phyloP scores from a whole-genome alignment of 1,140 invertebrate genomes.

The Liolophura sinensis region DNA sequence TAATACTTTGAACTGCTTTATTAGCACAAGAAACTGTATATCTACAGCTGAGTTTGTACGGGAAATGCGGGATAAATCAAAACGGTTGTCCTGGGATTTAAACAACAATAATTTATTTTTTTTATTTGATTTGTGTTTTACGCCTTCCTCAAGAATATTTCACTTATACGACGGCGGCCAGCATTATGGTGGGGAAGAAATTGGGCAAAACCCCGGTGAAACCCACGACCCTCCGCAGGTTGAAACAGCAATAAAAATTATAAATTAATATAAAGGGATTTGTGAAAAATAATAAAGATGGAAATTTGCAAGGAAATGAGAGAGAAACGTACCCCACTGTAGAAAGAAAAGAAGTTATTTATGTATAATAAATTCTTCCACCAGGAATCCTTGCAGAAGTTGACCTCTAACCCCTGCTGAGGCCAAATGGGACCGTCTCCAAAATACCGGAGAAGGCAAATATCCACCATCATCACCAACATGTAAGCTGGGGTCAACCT shows the following conservation, averaged over 20 bases:
- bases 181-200: too few species aligned
- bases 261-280: background rate
- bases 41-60: too few species aligned
- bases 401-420: slow-evolving; percentile 2
- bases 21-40: too few species aligned
- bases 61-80: too few species aligned
- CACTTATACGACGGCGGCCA: too few species aligned
- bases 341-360: background rate
- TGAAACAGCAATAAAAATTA: background rate
- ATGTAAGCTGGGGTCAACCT: slow-evolving; percentile 9
- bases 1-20: too few species aligned
- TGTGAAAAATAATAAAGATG: background rate
- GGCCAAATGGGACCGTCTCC: slow-evolving; percentile 2
- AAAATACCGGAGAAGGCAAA: background rate
- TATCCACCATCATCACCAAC: slow-evolving; percentile 1
- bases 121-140: too few species aligned
- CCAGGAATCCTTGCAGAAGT: slow-evolving; percentile 3
- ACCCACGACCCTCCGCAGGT: background rate
- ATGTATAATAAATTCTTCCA: slow-evolving; percentile 3
- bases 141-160: too few species aligned
- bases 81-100: too few species aligned
- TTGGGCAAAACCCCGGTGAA: background rate
- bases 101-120: too few species aligned
- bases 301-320: background rate
- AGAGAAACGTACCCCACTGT: background rate